Base-by-base conservation (phyloP, 2,888 invertebrate species). In the Lordiphosa fenestrarum region DNA sequence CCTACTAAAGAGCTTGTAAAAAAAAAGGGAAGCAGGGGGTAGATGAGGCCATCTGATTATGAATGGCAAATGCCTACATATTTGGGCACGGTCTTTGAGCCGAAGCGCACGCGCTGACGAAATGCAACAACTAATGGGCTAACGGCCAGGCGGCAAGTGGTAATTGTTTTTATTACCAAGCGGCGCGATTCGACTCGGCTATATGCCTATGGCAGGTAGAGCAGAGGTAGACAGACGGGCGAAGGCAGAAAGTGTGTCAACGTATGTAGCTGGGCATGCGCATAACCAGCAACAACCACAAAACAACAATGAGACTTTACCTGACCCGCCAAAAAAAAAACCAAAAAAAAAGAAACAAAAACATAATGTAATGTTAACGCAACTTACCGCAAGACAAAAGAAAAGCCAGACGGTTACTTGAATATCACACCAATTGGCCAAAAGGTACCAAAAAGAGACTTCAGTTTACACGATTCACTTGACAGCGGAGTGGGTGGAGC, bases 161-260 rank as follows among this genome's bases (percentile, higher is more conserved):
- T 78, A 82, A 78, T 78, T 82, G 77, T 78, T 78, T 77, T 75
- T 78, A 82, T 82, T 71, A 65, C 75, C 78, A 78, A 30, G 30
- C 30, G 30, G 30, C 30, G 30, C 30, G 30, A 42, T 13, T 42
- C 23, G 19, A 44, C 39, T 57, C 42, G 52, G 48, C 52, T 21
- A 21, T 37, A n/a, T 36, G 52, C 30, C 52, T 23, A 9, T 44
- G 61, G 53, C 58, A 53, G 38, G 51, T 37, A 44, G 23, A 39
- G 33, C 41, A 23, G 37, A 51, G 33, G 33, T 47, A 55, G 48
- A 36, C 49, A 40, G 58, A 23, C 53, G 38, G 67, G 55, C 66
- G 54, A 53, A 65, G 64, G 63, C 78, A 78, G 71, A 78, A 78
- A 78, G 77, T 78, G 73, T 78, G 77, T 78, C 77, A 78, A 78